Percentiles rank a stretch among this genome's conserved stretches.
Evolutionary conservation across 2,888 invertebrate species (phyloP).

Genomic region (Blastobasis lacticolella): DNA sequence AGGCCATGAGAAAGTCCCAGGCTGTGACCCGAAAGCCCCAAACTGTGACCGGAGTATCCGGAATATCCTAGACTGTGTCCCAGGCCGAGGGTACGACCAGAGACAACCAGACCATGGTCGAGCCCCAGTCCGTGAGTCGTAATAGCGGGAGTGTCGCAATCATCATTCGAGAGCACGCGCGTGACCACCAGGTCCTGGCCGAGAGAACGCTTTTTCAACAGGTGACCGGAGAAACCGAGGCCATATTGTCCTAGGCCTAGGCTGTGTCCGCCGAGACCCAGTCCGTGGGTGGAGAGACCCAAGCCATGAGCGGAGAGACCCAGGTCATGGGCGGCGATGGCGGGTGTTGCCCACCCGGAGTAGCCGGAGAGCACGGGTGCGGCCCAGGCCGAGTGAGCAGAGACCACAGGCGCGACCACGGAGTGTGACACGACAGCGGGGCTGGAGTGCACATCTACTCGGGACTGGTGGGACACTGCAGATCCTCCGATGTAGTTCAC

Average conservation of each 20-base stretch:
- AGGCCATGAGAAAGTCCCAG: no score
- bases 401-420: conserved; percentile 36
- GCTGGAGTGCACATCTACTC: conserved; percentile 40
- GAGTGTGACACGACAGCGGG: conserved; percentile 21
- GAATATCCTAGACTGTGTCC: no score
- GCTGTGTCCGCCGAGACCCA: conserved; percentile 12
- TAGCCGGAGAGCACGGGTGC: conserved; percentile 25
- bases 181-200: conserved; percentile 1
- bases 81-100: no score
- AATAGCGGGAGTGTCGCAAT: no score
- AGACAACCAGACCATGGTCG: no score
- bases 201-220: conserved; percentile 39
- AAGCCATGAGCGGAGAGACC: background rate
- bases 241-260: background rate
- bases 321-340: no score
- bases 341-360: conserved; percentile 16
- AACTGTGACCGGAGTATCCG: no score
- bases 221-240: conserved; percentile 13
- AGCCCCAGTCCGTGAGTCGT: no score
- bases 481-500: conserved; percentile 44
- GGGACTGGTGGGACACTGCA: conserved; percentile 68
- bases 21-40: no score
- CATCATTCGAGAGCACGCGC: no score
- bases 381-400: conserved; percentile 36
- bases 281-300: conserved; percentile 11